These are phyloP conservation scores for Cyanistes caeruleus DNA, from an alignment of 2,113 vertebrate species.

Conservation along the genomic window DNA sequence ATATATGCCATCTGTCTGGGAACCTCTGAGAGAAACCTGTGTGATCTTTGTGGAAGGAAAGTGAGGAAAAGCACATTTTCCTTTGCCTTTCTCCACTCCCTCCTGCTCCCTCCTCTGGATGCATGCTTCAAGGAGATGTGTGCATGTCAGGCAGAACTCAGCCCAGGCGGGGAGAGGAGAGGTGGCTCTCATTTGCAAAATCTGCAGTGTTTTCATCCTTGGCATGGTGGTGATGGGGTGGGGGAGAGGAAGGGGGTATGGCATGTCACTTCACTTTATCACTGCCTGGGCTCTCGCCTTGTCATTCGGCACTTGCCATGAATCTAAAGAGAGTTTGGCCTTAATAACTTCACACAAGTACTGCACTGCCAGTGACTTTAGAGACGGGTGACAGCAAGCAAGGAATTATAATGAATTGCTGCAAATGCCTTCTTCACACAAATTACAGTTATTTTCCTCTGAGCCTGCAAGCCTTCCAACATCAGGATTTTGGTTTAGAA, in stretches of 20 bases:
- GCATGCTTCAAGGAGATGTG: background rate
- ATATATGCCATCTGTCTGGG: background rate
- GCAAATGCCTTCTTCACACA: conserved; percentile 62
- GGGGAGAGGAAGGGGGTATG: conserved; percentile 24
- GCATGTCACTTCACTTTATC: conserved; percentile 66
- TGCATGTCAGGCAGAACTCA: background rate
- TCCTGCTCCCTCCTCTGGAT: background rate
- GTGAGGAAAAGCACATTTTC: background rate
- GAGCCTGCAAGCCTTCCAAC: conserved; percentile 20
- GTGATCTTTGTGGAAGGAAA: background rate
- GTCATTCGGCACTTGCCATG: conserved; percentile 59
- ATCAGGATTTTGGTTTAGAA: conserved; percentile 38
- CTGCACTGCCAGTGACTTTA: conserved; percentile 66
- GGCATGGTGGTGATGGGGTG: conserved; percentile 14
- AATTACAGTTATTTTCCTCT: conserved; percentile 68
- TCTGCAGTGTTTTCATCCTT: conserved; percentile 1
- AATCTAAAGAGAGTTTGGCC: conserved; percentile 69
- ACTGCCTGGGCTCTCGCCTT: conserved; percentile 50
- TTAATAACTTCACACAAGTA: conserved; percentile 72
- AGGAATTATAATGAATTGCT: conserved; percentile 72
- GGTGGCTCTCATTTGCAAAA: conserved; percentile 52
- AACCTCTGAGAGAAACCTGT: conserved; percentile 2
- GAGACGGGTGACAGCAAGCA: conserved; percentile 65
- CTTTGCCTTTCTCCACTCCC: background rate
- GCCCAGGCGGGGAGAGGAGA: background rate